phyloP scores from a whole-genome alignment of 2,888 invertebrate species.

The Eumerus sabulonum region DNA sequence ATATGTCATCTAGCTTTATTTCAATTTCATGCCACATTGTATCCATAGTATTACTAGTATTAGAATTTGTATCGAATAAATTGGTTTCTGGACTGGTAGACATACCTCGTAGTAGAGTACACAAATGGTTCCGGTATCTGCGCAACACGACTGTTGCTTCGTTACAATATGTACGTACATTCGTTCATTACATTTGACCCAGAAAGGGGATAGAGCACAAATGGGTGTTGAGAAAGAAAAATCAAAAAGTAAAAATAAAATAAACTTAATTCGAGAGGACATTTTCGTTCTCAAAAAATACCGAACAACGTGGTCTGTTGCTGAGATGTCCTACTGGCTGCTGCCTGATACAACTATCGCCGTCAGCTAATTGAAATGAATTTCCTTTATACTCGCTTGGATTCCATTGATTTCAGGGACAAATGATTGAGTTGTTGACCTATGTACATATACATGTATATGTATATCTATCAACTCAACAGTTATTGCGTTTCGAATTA shows the following conservation, averaged over 20 bases:
- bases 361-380: constrained; percentile 18
- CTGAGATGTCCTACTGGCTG: constrained; percentile 28
- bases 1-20: constrained; percentile 51
- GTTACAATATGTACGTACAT: too few relatives aligned
- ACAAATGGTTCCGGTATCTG: constrained; percentile 55
- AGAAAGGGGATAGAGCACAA: constrained; percentile 33
- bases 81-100: constrained; percentile 64
- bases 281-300: constrained; percentile 5
- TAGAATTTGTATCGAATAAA: constrained; percentile 38
- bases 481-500: too few relatives aligned
- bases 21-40: constrained; percentile 32
- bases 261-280: constrained; percentile 34
- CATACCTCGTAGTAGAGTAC: constrained; percentile 33
- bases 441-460: too few relatives aligned
- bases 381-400: background rate
- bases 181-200: constrained; percentile 52
- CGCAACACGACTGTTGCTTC: constrained; percentile 57
- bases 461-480: too few relatives aligned
- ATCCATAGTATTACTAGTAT: background rate
- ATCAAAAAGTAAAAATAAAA: too few relatives aligned
- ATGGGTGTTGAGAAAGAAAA: background rate
- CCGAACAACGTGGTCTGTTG: constrained; percentile 3
- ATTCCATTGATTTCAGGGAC: too few relatives aligned
- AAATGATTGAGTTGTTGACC: too few relatives aligned
- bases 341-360: constrained; percentile 1